Evolutionary conservation across 2,888 invertebrate genomes (phyloP).

Genomic region (Phasia obesa): DNA sequence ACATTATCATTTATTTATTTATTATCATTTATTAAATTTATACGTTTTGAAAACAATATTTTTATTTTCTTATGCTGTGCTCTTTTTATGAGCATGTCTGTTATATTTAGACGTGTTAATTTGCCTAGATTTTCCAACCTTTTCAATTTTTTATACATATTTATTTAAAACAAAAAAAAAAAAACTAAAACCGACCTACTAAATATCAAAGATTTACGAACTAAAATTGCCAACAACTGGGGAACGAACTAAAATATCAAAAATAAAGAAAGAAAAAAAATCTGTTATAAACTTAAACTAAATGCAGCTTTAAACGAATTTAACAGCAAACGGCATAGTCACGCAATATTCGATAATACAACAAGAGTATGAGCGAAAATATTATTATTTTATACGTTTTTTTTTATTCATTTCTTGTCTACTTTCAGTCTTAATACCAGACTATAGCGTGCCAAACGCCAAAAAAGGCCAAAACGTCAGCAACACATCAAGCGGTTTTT

Average conservation of each 20-base stretch:
- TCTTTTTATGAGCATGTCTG: too few species aligned
- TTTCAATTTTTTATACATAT: constrained; percentile 43
- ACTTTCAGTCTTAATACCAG: constrained; percentile 39
- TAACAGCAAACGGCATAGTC: constrained; percentile 59
- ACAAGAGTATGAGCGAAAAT: constrained; percentile 19
- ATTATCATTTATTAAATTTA: too few species aligned
- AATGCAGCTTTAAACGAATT: constrained; percentile 55
- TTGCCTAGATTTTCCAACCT: constrained; percentile 2
- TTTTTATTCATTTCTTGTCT: constrained; percentile 31
- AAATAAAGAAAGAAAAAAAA: constrained; percentile 14
- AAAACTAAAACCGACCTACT: constrained; percentile 45
- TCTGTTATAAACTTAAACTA: constrained; percentile 52
- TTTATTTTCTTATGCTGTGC: too few species aligned
- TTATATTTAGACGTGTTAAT: constrained; percentile 3
- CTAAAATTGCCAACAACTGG: constrained; percentile 42
- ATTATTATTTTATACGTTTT: not conserved
- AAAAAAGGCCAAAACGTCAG: constrained; percentile 47
- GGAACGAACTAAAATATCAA: constrained; percentile 34
- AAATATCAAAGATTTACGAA: constrained; percentile 58
- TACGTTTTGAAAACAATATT: too few species aligned
- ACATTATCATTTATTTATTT: too few species aligned
- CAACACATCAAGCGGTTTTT: constrained; percentile 32
- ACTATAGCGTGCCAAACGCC: constrained; percentile 45
- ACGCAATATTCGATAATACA: constrained; percentile 65
- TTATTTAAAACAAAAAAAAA: not conserved